Evolutionary conservation across 1,140 invertebrate genomes (phyloP), one percentile per base, ranked within the genome.

Genomic region (Anastrepha obliqua): DNA sequence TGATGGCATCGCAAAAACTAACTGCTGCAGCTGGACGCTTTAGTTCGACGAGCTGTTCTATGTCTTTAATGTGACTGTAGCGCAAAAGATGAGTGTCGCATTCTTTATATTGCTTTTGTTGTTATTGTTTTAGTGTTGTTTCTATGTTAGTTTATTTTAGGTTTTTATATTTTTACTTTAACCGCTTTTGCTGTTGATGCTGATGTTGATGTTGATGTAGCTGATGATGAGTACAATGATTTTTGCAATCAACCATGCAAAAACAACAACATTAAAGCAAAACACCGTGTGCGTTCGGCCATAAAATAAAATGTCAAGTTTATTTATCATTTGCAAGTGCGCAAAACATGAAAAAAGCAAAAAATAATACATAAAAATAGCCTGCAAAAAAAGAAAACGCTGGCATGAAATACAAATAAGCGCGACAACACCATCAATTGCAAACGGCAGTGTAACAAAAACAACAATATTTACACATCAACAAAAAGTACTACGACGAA

Each of bases 221-320:
- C 55, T 65, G 85, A 86, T 65, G 85, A 62, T 65, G 85, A 86
- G 58, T 44, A 39, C 42, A 20, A 39, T 65, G 85, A 86, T 65
- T 60, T 62, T 42, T 67, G 20, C 60, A 70, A 65, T 86, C 86
- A 70, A 64, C 81, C 47, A n/a, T 39, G 9, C 15, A 39, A 39
- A 86, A 62, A 9, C 60, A 62, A 74, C 5, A 44, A 20, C 67
- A 39, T 9, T 15, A 74, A 59, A 17, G 44, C 44, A n/a, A 7
- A 55, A 55, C 44, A 81, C 74, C 74, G 47, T 81, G 74, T 81
- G 74, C 74, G 44, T 81, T 81, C 47, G 51, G 6, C 55, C 58
- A 86, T 86, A 70, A 70, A 87, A 86, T 86, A 65, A 87, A 65
- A 87, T 87, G 86, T 70, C 62, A 70, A 87, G 60, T 87, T 87